Evolutionary conservation across 2,888 invertebrate genomes (phyloP).

Genomic region (Rhodophaea formosa): DNA sequence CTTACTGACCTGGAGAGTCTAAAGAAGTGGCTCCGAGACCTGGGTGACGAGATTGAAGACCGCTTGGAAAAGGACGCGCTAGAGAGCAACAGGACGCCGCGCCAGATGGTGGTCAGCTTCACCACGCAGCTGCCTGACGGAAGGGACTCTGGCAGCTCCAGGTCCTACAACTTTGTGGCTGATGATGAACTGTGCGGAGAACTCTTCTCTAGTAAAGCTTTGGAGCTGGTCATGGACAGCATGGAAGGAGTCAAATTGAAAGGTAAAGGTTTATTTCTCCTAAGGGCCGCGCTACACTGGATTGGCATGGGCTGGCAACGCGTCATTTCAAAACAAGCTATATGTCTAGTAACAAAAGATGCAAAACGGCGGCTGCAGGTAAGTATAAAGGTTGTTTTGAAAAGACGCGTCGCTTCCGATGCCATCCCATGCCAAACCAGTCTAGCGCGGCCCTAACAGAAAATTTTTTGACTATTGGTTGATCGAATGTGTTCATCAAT

Average conservation of each 20-base stretch:
- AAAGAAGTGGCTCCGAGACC: conserved; percentile 89
- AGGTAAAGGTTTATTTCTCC: conserved; percentile 39
- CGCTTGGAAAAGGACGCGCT: conserved; percentile 89
- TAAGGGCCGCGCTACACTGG: too few species aligned
- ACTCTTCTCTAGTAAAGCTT: conserved; percentile 83
- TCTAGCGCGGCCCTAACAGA: too few species aligned
- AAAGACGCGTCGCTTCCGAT: too few species aligned
- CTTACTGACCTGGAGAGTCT: conserved; percentile 84
- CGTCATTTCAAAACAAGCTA: too few species aligned
- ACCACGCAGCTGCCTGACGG: conserved; percentile 77
- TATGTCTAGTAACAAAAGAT: too few species aligned
- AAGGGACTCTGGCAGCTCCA: conserved; percentile 83
- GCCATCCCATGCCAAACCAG: too few species aligned
- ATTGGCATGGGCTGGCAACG: too few species aligned
- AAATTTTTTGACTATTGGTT: too few species aligned
- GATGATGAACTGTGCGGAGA: conserved; percentile 84
- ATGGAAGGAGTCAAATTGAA: conserved; percentile 63
- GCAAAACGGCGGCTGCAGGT: too few species aligned
- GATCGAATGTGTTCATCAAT: too few species aligned
- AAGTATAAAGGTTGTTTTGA: too few species aligned
- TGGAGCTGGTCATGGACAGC: conserved; percentile 85
- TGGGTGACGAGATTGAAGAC: conserved; percentile 91
- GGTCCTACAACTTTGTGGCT: conserved; percentile 80
- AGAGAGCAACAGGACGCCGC: conserved; percentile 91
- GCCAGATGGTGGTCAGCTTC: conserved; percentile 88